Percentiles rank a stretch among this genome's conserved stretches.
Evolutionary conservation across 2,797 vertebrate genomes (phyloP).

Genomic region (Myiotriccus ornatus): DNA sequence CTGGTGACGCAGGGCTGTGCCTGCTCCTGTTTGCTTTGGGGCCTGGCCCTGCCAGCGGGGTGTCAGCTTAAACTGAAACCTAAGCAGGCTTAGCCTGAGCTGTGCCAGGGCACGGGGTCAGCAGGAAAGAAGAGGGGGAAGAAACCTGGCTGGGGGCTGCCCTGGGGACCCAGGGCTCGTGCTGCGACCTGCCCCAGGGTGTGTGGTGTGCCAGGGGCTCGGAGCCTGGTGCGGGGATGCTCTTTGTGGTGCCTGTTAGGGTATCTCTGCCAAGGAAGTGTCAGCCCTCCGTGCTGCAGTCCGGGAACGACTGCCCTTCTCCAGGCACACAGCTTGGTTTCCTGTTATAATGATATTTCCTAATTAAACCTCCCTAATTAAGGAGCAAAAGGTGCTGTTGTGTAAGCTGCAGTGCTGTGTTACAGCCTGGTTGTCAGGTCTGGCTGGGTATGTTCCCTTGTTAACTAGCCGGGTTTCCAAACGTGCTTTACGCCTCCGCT

Average conservation of each 20-base stretch:
- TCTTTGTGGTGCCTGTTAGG: not conserved
- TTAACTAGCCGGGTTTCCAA: not conserved
- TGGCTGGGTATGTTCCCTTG: not conserved
- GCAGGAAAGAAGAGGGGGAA: not conserved
- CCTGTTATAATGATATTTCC: not conserved
- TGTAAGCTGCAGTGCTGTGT: not conserved
- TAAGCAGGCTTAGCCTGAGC: not conserved
- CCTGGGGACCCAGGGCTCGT: accelerated
- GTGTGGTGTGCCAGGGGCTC: accelerated
- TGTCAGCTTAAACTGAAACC: conserved; percentile 29
- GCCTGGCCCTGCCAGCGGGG: not conserved
- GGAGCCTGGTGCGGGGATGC: accelerated
- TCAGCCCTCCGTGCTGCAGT: not conserved
- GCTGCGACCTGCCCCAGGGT: not conserved
- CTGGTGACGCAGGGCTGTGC: not conserved
- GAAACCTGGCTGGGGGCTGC: not conserved
- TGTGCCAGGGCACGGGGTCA: not conserved
- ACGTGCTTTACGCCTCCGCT: accelerated
- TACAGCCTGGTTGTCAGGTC: not conserved
- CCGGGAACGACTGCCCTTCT: not conserved
- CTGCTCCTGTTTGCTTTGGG: not conserved
- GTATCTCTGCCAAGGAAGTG: not conserved
- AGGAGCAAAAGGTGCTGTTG: not conserved
- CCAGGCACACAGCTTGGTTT: not conserved
- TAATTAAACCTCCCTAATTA: not conserved